These are phyloP conservation scores for Acanthosepion esculentum DNA, from an alignment of 2,888 invertebrate genomes.

Conservation along the genomic window DNA sequence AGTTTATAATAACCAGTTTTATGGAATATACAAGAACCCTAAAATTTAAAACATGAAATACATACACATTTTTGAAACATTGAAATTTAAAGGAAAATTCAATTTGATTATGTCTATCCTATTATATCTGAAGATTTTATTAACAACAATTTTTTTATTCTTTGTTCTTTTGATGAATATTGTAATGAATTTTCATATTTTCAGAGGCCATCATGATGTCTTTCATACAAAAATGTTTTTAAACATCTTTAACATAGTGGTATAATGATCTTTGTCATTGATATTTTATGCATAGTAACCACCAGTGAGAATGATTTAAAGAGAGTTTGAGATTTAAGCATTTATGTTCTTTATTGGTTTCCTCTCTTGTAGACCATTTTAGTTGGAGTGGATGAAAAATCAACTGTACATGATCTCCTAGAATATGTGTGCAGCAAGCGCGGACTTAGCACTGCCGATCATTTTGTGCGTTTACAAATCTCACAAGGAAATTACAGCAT, in stretches of 20 bases:
- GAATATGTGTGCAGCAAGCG: slow-evolving; percentile 93
- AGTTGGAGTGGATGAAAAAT: slow-evolving; percentile 75
- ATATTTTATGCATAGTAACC: not conserved
- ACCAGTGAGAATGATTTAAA: not conserved
- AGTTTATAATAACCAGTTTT: no score
- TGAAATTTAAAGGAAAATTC: no score
- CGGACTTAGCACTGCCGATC: slow-evolving; percentile 93
- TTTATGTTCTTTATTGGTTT: not conserved
- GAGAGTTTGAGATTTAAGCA: not conserved
- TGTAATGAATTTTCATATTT: not conserved
- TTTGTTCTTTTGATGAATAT: not conserved
- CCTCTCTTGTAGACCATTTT: slow-evolving; percentile 66
- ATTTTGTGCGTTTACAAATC: slow-evolving; percentile 89
- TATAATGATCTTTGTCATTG: not conserved
- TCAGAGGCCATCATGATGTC: not conserved
- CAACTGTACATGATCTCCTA: slow-evolving; percentile 96
- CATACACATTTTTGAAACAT: no score
- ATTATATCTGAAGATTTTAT: no score
- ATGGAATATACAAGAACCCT: no score
- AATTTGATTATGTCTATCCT: no score
- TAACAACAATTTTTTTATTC: not conserved
- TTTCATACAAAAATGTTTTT: not conserved
- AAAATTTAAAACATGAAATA: no score
- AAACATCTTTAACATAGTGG: not conserved
- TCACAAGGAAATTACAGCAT: slow-evolving; percentile 90